A percentile compares a stretch with the other conserved stretches of the same genome.
phyloP scores from a whole-genome alignment of 2,797 vertebrate genomes.

The Limosa lapponica region DNA sequence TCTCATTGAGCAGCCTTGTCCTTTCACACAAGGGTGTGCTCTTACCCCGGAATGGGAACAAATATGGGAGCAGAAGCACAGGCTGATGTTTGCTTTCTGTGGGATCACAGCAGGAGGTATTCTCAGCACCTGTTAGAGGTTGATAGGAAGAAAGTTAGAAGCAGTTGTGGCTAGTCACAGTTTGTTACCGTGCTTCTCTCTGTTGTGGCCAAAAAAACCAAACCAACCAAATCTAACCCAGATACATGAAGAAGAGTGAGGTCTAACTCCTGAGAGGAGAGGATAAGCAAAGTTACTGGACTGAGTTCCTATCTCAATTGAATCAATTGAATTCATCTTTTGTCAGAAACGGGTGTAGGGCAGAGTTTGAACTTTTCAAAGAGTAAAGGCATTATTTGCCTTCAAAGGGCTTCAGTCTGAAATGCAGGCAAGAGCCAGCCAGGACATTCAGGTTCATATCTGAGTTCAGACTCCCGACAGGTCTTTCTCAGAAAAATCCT shows the following conservation, averaged over 20 bases:
- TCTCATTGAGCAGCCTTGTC: background rate
- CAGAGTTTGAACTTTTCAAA: background rate
- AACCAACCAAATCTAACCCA: background rate
- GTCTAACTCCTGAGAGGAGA: background rate
- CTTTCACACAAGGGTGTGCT: background rate
- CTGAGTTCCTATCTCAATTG: background rate
- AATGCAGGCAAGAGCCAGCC: background rate
- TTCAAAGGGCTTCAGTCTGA: background rate
- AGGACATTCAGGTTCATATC: background rate
- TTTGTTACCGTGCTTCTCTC: background rate
- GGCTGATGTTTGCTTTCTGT: background rate
- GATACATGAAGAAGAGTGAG: background rate
- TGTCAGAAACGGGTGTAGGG: background rate
- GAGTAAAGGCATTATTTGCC: background rate
- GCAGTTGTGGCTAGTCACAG: background rate
- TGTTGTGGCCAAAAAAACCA: background rate
- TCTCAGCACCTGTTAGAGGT: background rate
- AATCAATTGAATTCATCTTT: background rate
- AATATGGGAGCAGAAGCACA: background rate
- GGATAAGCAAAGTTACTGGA: background rate
- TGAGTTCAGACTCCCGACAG: fast-evolving
- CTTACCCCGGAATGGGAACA: background rate
- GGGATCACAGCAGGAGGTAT: background rate
- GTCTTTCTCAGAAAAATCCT: background rate
- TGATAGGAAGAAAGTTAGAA: background rate